These are phyloP conservation scores for Brachylomia viminalis DNA, from an alignment of 2,888 invertebrate species.

Conservation along the genomic window DNA sequence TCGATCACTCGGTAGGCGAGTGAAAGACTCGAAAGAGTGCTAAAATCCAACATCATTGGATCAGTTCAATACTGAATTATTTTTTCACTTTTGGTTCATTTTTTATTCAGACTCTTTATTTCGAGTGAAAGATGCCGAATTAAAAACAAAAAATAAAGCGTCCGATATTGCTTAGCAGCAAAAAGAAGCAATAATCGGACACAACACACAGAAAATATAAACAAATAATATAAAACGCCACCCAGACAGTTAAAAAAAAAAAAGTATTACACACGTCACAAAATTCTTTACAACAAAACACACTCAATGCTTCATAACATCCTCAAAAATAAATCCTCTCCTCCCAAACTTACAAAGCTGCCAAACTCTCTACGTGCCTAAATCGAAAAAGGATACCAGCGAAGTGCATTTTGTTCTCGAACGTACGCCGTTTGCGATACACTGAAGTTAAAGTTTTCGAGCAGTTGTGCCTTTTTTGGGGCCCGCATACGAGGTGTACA, in stretches of 20 bases:
- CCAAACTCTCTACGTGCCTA: slow-evolving; percentile 41
- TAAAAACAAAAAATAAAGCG: neutral
- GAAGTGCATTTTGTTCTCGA: slow-evolving; percentile 63
- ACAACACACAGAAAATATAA: neutral
- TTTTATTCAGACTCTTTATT: neutral
- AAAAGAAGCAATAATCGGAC: neutral
- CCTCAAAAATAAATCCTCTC: slow-evolving; percentile 16
- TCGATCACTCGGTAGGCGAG: neutral
- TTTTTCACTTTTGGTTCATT: neutral
- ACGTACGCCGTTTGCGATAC: slow-evolving; percentile 54
- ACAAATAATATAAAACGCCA: neutral
- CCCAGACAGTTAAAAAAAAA: neutral
- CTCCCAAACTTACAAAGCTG: slow-evolving; percentile 55
- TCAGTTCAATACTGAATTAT: neutral
- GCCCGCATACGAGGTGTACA: slow-evolving; percentile 28
- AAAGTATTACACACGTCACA: neutral
- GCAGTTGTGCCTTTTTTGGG: slow-evolving; percentile 45
- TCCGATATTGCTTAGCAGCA: neutral
- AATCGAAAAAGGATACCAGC: slow-evolving; percentile 55
- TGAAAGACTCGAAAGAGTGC: neutral
- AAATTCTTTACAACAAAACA: slow-evolving; percentile 23
- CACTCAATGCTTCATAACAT: slow-evolving; percentile 29
- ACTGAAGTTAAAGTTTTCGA: slow-evolving; percentile 61
- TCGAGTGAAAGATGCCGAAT: neutral
- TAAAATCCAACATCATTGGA: neutral